A percentile compares a stretch with the other conserved stretches of the same genome.
These are phyloP conservation scores for Rhogogaster chlorosoma DNA, from an alignment of 2,888 invertebrate species.

Conservation along the genomic window DNA sequence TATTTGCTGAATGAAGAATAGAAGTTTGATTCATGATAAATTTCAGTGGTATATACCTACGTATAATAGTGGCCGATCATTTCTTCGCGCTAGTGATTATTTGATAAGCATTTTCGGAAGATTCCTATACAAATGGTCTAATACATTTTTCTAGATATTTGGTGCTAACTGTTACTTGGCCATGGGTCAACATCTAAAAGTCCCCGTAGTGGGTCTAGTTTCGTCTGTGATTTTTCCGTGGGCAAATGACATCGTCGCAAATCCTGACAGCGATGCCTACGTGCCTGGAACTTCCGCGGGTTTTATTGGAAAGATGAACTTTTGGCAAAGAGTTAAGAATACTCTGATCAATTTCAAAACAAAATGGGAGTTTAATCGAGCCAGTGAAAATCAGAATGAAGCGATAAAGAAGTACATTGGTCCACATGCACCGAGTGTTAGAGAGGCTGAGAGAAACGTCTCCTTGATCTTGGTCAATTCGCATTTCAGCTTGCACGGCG, in stretches of 20 bases:
- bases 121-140: neutral
- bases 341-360: conserved; percentile 22
- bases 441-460: conserved; percentile 76
- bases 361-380: conserved; percentile 43
- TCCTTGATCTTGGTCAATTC: conserved; percentile 79
- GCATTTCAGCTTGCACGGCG: conserved; percentile 77
- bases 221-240: conserved; percentile 57
- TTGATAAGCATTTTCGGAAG: neutral
- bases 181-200: conserved; percentile 63
- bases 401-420: conserved; percentile 63
- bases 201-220: conserved; percentile 58
- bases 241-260: conserved; percentile 59
- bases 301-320: conserved; percentile 51
- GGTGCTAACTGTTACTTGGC: conserved; percentile 64
- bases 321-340: conserved; percentile 64
- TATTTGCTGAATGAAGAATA: neutral
- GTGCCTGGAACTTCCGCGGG: conserved; percentile 55
- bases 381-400: conserved; percentile 59
- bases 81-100: neutral
- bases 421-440: conserved; percentile 71
- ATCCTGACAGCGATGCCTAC: conserved; percentile 60
- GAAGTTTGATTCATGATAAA: neutral
- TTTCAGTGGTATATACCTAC: too few relatives aligned
- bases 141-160: conserved; percentile 57
- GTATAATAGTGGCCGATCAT: neutral